Base-by-base conservation (phyloP, 2,113 vertebrate species). In the Hippocampus comes region DNA sequence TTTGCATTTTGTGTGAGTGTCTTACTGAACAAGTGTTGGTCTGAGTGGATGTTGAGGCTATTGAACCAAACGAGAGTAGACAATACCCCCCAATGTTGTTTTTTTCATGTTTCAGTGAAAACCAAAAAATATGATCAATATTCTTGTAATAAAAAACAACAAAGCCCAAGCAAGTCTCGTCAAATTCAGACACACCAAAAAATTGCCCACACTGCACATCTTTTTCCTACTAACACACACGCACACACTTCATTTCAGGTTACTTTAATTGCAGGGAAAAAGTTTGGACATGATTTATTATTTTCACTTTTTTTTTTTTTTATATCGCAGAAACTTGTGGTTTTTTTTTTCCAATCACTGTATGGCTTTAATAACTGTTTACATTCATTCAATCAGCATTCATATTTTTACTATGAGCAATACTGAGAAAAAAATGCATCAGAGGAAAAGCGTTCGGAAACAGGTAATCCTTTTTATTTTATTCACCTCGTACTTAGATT, bases 111-210 rank as follows among this genome's bases (percentile, higher is more conserved):
- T 82, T 84, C 77, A 82, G 81, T 91, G 84, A 84, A 88, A 86
- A 87, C 84, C 83, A 89, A 90, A 80, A 80, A 84, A 85, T 73
- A 80, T 82, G 56, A 90, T 79, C 56, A 80, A 86, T 93, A 92
- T 93, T 93, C 89, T 93, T 93, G 82, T 93, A 93, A 91, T 92
- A 91, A 92, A 93, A 57, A 75, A 84, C 75, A 86, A 23, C 10
- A 71, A 84, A 82, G 9, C 61, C 14, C 7, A 5, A 18, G 49
- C 7, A 55, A 68, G 20, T 68, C 43, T 14, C 15, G 9, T 48
- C 8, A 27, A 66, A 48, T 48, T 18, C n/a, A 27, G 64, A 25
- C 42, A 66, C 6, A 11, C 23, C 14, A 65, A 34, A 14, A 25
- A 27, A 14, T 59, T 14, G 56, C 23, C 25, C 25, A 27, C 55